phyloP scores from a whole-genome alignment of 2,113 vertebrate species.

The Mormyrus iriodes region DNA sequence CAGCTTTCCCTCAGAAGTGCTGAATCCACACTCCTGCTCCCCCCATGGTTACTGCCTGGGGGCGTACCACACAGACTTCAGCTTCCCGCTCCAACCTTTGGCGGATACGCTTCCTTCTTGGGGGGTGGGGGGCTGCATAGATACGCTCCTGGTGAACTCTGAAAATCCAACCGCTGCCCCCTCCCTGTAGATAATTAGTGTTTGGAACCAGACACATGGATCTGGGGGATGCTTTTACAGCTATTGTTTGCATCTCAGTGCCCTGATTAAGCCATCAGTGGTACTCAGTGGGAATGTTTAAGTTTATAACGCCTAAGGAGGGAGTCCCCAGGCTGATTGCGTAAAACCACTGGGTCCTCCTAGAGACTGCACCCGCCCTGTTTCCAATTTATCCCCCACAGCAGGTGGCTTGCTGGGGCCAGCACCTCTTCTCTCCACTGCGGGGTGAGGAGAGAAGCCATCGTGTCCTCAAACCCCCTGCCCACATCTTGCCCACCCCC shows the following conservation, averaged over 20 bases:
- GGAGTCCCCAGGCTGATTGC: slow-evolving; percentile 68
- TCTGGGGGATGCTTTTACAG: slow-evolving; percentile 43
- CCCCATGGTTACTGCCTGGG: not conserved
- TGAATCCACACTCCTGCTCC: slow-evolving; percentile 42
- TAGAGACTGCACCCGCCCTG: not conserved
- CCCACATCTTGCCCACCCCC: too few species aligned
- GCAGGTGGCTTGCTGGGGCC: not conserved
- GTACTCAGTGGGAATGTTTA: slow-evolving; percentile 66
- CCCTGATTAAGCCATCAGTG: slow-evolving; percentile 65
- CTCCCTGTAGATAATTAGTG: slow-evolving; percentile 22
- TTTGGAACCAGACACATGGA: slow-evolving; percentile 48
- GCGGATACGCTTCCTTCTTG: not conserved
- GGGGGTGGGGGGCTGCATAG: not conserved
- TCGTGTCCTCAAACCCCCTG: not conserved
- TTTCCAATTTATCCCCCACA: not conserved
- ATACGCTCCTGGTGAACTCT: not conserved
- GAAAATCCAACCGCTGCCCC: not conserved
- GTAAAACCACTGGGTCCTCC: slow-evolving; percentile 59
- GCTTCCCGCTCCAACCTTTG: not conserved
- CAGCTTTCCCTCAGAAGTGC: slow-evolving; percentile 39
- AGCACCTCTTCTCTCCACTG: not conserved
- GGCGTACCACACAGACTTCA: not conserved
- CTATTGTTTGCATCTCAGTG: slow-evolving; percentile 52
- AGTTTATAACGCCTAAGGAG: slow-evolving; percentile 63
- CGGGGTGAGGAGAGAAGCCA: not conserved